Percentiles rank a stretch among this genome's conserved stretches.
Evolutionary conservation across 2,797 vertebrate species (phyloP).

Genomic region (Poliocrania exsul): DNA sequence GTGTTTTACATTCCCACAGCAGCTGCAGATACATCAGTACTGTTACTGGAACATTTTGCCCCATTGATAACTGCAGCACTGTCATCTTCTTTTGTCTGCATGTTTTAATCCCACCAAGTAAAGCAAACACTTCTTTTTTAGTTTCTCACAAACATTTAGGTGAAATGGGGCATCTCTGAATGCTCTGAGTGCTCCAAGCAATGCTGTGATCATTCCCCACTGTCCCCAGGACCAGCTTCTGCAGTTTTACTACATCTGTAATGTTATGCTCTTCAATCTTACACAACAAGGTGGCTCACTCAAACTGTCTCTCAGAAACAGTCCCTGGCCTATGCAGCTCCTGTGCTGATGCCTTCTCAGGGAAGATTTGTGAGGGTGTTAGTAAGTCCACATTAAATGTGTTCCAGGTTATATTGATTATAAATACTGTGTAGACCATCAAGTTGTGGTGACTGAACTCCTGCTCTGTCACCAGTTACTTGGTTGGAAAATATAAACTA

Average conservation of each 20-base stretch:
- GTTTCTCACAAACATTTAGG: background rate
- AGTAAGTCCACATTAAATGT: background rate
- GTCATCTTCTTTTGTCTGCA: background rate
- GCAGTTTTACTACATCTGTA: background rate
- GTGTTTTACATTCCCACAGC: background rate
- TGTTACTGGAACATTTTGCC: background rate
- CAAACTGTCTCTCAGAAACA: background rate
- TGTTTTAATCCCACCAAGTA: background rate
- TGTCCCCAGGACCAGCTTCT: background rate
- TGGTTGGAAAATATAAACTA: background rate
- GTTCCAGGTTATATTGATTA: background rate
- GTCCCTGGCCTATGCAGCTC: background rate
- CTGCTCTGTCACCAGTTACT: background rate
- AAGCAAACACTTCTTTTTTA: background rate
- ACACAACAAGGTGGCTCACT: background rate
- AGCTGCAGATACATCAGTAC: background rate
- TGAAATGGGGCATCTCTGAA: background rate
- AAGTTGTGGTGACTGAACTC: background rate
- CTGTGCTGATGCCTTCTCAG: background rate
- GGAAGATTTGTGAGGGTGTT: background rate
- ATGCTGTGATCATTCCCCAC: fast-evolving
- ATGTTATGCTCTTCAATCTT: background rate
- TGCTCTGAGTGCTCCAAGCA: background rate
- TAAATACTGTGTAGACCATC: background rate
- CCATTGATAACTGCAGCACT: background rate